Evolutionary conservation across 2,113 vertebrate species (phyloP), one percentile per base, ranked within the genome.

Genomic region (Peromyscus californicus): DNA sequence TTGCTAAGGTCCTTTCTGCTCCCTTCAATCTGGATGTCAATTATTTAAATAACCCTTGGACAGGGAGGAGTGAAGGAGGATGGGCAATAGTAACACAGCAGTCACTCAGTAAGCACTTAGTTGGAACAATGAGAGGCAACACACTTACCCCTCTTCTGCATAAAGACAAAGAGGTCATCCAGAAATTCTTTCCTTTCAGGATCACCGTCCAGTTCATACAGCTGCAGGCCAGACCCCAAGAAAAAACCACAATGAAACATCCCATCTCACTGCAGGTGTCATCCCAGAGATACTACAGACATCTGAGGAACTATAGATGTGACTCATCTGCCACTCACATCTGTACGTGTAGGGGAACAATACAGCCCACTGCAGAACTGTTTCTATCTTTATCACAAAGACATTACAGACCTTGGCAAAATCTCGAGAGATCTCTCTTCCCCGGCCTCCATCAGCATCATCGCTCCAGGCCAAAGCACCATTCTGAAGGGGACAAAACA

Each of bases 101-200:
- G 80, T 51, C 19, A 79, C 57, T 94, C 85, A 79, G 74, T 59
- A 82, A 48, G 26, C 33, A 65, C 26, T 24, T 63, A 87, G 75
- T 19, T 19, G 74, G 76, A 90, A 90, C 26, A 26, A 92, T 12
- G 48, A 89, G 0, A 22, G 63, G 65, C 0, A 36, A 78, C 10
- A 51, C 91, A 98, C 98, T 99, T 96, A 99, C 99, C 99, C 98
- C 99, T 99, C 98, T 99, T 99, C 98, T 99, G 99, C 99, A 99
- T 99, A 79, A 99, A 99, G 97, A 99, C 67, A 95, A 99, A 99
- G 74, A 99, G 99, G 57, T 99, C 99, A 82, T 99, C 99, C 59
- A 99, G 98, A 98, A 99, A 99, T 72, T 99, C 99, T 75, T 99
- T 99, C 92, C 99, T 97, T 70, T 99, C 99, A 4, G 99, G 99